Evolutionary conservation across 2,888 invertebrate genomes (phyloP), one percentile per base, ranked within the genome.

Genomic region (Drosophila borealis): DNA sequence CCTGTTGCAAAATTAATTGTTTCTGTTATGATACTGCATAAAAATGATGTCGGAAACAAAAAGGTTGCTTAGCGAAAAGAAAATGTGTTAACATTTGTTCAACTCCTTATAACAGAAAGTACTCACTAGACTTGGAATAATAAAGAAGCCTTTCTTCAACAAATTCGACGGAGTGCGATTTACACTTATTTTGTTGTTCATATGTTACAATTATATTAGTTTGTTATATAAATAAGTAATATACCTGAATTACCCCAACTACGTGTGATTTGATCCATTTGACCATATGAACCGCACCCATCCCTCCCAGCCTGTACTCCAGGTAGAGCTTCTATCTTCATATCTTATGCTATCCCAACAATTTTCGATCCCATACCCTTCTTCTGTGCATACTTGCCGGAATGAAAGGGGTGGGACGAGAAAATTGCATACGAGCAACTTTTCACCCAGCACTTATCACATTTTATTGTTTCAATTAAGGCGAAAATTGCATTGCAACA

Each of bases 401-500:
- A 54, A 61, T 50, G 36, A 36, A 50, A 36, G 50, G 54, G 50
- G 55, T 41, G 66, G 42, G 42, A 25, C 59, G 29, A 37, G 37
- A 14, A 69, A 65, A 73, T 86, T 80, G 76, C 76, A 80, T 74
- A 80, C 70, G 80, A 44, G 56, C 59, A 70, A 83, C 68, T 80
- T 82, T 86, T 80, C 68, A 87, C 80, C 88, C 84, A 70, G 80
- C 90, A 90, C 86, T 91, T 91, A 91, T 91, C 91, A 91, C 91
- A 91, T 91, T 91, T 91, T 90, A 89, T 91, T 91, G 90, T 91
- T 91, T 91, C 90, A 91, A 91, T 91, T 91, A 91, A 84, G 80
- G 80, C 76, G 69, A 57, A 83, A 86, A 85, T 87, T 85, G 84
- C 82, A 71, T 66, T 88, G 74, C 81, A 81, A 59, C 73, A 60